Conservation (phyloP, 2,113 vertebrate genomes). For the Nycticryphes semicollaris region DNA sequence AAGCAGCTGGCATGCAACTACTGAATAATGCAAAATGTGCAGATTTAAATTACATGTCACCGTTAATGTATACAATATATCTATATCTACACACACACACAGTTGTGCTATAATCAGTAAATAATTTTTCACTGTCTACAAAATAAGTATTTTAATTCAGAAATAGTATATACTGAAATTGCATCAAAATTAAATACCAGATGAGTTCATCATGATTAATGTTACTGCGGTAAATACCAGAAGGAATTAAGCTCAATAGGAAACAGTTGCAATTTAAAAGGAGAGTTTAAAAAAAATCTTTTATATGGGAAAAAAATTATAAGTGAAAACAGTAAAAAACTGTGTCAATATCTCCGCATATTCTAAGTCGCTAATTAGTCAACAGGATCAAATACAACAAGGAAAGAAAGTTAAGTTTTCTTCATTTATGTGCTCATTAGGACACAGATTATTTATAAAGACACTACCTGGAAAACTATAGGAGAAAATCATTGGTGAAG, state of each 20-base stretch:
- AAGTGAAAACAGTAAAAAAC: background rate
- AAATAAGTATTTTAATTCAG: slow-evolving; percentile 64
- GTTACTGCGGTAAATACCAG: slow-evolving; percentile 1
- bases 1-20: slow-evolving; percentile 70
- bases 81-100: slow-evolving; percentile 43
- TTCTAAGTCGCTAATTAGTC: slow-evolving; percentile 39
- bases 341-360: background rate
- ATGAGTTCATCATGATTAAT: slow-evolving; percentile 53
- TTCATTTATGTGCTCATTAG: slow-evolving; percentile 24
- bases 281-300: background rate
- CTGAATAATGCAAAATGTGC: slow-evolving; percentile 70
- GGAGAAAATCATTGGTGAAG: background rate
- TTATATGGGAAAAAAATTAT: background rate
- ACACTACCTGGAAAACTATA: background rate
- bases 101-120: slow-evolving; percentile 58
- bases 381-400: background rate
- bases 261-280: background rate
- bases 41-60: slow-evolving; percentile 71
- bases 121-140: slow-evolving; percentile 70
- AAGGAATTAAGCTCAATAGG: background rate
- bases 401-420: slow-evolving; percentile 11
- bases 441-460: background rate
- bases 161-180: slow-evolving; percentile 48
- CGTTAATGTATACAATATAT: slow-evolving; percentile 56
- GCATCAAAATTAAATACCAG: slow-evolving; percentile 50